These are phyloP conservation scores for Philereme vetulata DNA, from an alignment of 2,888 invertebrate genomes.

Conservation along the genomic window DNA sequence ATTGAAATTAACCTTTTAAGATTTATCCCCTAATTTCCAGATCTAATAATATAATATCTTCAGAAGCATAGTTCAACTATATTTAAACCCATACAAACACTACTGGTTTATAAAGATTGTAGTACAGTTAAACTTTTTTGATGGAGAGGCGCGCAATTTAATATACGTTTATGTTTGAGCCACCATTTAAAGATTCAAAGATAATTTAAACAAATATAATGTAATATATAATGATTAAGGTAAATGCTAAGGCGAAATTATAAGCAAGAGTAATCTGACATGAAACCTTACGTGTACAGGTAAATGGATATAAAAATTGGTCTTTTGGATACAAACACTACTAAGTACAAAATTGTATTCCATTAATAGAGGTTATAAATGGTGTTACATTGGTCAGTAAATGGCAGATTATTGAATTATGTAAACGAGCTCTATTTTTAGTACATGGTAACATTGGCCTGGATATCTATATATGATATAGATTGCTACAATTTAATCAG, in stretches of 20 bases:
- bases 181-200: not conserved
- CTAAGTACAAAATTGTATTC: conserved; percentile 36
- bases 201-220: conserved; percentile 2
- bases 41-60: too few species aligned
- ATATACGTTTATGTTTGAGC: not conserved
- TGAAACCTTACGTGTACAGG: conserved; percentile 24
- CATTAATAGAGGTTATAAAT: conserved; percentile 22
- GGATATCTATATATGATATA: not conserved
- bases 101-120: too few species aligned
- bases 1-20: too few species aligned
- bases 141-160: too few species aligned
- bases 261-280: conserved; percentile 22
- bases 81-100: too few species aligned
- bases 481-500: not conserved
- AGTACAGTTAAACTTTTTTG: too few species aligned
- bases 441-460: not conserved
- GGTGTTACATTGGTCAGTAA: conserved; percentile 19
- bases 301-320: conserved; percentile 51
- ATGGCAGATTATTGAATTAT: conserved; percentile 14
- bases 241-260: conserved; percentile 12
- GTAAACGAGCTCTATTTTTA: conserved; percentile 4
- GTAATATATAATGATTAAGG: not conserved
- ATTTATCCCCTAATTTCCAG: too few species aligned
- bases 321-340: conserved; percentile 45
- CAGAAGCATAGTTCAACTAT: too few species aligned